Evolutionary conservation across 2,888 invertebrate species (phyloP).

Genomic region (Napeogenes sylphis): DNA sequence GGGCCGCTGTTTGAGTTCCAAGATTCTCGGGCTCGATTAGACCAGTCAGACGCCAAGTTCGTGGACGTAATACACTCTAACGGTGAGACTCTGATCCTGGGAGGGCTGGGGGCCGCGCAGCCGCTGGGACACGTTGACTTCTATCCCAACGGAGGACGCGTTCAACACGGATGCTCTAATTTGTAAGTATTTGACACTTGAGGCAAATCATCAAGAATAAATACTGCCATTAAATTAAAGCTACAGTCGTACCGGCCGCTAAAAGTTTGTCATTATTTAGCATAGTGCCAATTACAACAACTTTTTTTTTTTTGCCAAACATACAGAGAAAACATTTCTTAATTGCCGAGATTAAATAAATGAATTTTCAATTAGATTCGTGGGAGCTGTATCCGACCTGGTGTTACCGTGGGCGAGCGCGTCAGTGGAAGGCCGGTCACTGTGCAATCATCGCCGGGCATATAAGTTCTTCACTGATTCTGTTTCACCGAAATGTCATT

Average conservation of each 20-base stretch:
- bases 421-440: constrained; percentile 85
- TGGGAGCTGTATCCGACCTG: constrained; percentile 93
- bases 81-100: constrained; percentile 93
- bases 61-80: constrained; percentile 97
- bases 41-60: constrained; percentile 90
- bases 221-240: background rate
- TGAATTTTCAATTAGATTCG: constrained; percentile 71
- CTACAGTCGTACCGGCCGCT: too few species aligned
- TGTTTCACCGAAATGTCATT: constrained; percentile 92
- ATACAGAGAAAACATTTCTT: too few species aligned
- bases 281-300: too few species aligned
- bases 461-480: constrained; percentile 97
- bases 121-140: constrained; percentile 95
- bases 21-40: constrained; percentile 89
- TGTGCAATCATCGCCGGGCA: constrained; percentile 95
- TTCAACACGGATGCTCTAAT: constrained; percentile 95
- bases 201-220: constrained; percentile 13
- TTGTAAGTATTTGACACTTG: constrained; percentile 78
- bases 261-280: too few species aligned
- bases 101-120: constrained; percentile 92
- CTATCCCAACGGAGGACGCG: constrained; percentile 94
- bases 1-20: constrained; percentile 95
- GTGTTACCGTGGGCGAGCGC: constrained; percentile 87
- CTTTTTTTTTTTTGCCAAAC: too few species aligned
- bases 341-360: background rate